Conservation (phyloP, 1,140 invertebrate species). For the Chironomus tepperi region DNA sequence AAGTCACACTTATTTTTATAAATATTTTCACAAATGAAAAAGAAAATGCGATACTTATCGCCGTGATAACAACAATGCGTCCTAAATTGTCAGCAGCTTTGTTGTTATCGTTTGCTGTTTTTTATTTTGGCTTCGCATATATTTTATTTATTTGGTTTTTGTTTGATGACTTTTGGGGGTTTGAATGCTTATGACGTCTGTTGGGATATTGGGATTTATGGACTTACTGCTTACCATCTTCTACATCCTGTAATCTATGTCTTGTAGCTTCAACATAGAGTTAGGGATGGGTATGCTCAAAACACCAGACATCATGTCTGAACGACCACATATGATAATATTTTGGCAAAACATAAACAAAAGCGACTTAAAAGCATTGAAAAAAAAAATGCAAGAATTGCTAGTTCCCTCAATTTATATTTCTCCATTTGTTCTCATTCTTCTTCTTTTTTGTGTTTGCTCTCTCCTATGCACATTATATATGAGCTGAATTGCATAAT, state of each 20-base stretch:
- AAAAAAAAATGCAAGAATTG: not conserved
- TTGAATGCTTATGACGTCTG: too few relatives aligned
- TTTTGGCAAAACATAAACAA: too few relatives aligned
- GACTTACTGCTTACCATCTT: too few relatives aligned
- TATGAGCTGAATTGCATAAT: not conserved
- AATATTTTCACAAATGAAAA: not conserved
- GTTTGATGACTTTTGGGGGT: not conserved
- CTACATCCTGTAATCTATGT: too few relatives aligned
- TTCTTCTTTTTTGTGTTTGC: too few relatives aligned
- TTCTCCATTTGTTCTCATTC: not conserved
- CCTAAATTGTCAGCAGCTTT: not conserved
- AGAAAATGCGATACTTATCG: not conserved
- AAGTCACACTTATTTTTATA: too few relatives aligned
- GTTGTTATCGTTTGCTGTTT: not conserved
- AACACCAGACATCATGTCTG: too few relatives aligned
- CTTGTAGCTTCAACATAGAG: too few relatives aligned
- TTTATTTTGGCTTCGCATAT: not conserved
- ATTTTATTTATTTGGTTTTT: not conserved
- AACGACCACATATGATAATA: too few relatives aligned
- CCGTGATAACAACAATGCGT: not conserved
- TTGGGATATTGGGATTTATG: too few relatives aligned
- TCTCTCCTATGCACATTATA: not conserved
- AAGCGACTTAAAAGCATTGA: not conserved
- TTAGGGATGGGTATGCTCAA: too few relatives aligned
- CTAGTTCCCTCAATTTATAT: not conserved